Conservation (phyloP, 2,797 vertebrate species). For the Euphonia xanthogaster region DNA sequence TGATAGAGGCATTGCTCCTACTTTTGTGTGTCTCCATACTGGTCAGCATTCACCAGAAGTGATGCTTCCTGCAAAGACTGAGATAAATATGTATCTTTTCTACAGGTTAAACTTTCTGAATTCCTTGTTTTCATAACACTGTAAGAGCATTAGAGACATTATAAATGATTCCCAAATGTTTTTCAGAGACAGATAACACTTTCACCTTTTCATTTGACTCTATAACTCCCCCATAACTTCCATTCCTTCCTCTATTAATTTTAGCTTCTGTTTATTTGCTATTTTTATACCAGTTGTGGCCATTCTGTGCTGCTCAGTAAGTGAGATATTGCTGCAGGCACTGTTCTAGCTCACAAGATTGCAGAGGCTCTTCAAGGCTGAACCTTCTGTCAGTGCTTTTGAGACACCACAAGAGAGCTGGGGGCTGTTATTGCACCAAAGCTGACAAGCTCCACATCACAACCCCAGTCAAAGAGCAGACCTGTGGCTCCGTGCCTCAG, state of each 20-base stretch:
- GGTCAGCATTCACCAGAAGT: neutral
- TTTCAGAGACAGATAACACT: neutral
- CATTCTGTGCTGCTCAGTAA: neutral
- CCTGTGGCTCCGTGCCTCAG: accelerated
- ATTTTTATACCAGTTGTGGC: neutral
- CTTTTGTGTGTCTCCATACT: neutral
- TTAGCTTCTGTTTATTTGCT: neutral
- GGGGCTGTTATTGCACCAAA: neutral
- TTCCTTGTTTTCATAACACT: neutral
- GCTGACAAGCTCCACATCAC: neutral
- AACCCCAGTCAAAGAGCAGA: accelerated
- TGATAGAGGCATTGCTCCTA: neutral
- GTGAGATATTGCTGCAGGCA: accelerated
- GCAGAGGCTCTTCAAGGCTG: neutral
- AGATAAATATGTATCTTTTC: neutral
- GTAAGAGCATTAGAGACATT: neutral
- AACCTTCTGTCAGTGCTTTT: neutral
- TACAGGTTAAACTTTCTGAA: neutral
- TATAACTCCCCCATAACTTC: neutral
- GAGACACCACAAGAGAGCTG: accelerated
- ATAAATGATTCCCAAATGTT: neutral
- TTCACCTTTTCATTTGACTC: neutral
- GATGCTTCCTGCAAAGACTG: neutral
- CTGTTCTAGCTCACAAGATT: neutral
- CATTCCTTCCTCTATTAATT: neutral